Conservation (phyloP, 2,888 invertebrate genomes). For the Laspeyria flexula region DNA sequence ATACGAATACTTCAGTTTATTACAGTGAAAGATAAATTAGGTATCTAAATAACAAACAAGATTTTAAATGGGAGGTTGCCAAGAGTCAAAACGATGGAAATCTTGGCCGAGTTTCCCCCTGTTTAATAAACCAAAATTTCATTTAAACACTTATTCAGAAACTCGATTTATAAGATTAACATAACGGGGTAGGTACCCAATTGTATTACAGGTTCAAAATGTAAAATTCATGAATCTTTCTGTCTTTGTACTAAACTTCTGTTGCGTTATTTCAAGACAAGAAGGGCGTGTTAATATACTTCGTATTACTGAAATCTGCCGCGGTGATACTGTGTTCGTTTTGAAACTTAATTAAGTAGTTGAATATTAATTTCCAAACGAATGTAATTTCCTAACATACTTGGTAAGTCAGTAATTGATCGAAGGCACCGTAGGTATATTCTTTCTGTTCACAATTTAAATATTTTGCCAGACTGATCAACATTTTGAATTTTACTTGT, state of each 20-base stretch:
- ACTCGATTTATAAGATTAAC: conserved; percentile 31
- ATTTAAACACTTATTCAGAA: conserved; percentile 21
- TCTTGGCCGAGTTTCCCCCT: neutral
- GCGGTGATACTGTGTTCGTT: too few species aligned
- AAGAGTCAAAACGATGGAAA: conserved; percentile 33
- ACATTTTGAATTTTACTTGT: too few species aligned
- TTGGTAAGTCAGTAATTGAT: too few species aligned
- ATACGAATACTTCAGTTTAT: conserved; percentile 35
- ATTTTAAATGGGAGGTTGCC: conserved; percentile 48
- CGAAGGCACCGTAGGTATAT: too few species aligned
- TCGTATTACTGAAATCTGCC: too few species aligned
- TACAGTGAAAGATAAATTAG: conserved; percentile 28
- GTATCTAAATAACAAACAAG: conserved; percentile 31
- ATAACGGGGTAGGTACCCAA: conserved; percentile 19
- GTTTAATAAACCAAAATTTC: conserved; percentile 15
- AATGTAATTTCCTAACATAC: too few species aligned
- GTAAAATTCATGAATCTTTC: too few species aligned
- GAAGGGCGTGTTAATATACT: conserved; percentile 37
- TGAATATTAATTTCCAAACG: too few species aligned
- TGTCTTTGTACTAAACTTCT: conserved; percentile 23
- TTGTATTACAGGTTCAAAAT: conserved; percentile 28
- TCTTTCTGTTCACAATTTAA: too few species aligned
- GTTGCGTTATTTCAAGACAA: conserved; percentile 10
- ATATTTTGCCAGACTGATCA: too few species aligned
- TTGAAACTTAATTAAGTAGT: too few species aligned